phyloP scores from a whole-genome alignment of 1,140 invertebrate genomes.

The Mactra quadrangularis region DNA sequence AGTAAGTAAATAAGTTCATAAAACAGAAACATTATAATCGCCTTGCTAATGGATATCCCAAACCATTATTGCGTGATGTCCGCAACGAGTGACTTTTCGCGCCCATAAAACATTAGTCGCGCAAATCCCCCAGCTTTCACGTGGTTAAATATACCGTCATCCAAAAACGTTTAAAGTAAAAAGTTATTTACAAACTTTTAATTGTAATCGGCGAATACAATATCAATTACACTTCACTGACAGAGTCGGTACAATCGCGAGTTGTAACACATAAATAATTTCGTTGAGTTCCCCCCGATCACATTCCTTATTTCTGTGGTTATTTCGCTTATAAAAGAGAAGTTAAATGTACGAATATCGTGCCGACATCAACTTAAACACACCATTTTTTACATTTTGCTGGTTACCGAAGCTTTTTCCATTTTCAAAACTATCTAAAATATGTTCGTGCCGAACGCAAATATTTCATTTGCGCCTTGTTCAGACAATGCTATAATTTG shows the following conservation, averaged over 20 bases:
- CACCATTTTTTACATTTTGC: not conserved
- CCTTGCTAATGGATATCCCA: too few relatives aligned
- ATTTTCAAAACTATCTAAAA: slow-evolving; percentile 40
- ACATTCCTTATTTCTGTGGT: slow-evolving; percentile 20
- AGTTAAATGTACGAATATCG: slow-evolving; percentile 39
- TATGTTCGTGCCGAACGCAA: slow-evolving; percentile 42
- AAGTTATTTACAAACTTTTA: slow-evolving; percentile 54
- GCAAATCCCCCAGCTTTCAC: slow-evolving; percentile 18
- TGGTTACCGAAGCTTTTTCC: slow-evolving; percentile 20
- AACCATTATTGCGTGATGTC: too few relatives aligned
- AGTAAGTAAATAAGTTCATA: slow-evolving; percentile 5
- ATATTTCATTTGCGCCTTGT: slow-evolving; percentile 35
- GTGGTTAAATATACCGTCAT: slow-evolving; percentile 18
- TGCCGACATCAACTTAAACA: slow-evolving; percentile 18
- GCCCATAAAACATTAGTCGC: slow-evolving; percentile 18
- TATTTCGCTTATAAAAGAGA: slow-evolving; percentile 12
- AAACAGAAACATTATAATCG: not conserved
- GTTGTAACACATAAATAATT: slow-evolving; percentile 25
- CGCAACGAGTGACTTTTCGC: too few relatives aligned
- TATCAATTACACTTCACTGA: slow-evolving; percentile 46
- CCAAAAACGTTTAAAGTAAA: slow-evolving; percentile 16
- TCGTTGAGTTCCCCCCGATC: slow-evolving; percentile 23
- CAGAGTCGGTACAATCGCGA: slow-evolving; percentile 29
- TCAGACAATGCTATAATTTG: slow-evolving; percentile 39
- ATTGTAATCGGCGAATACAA: slow-evolving; percentile 39